Conservation (phyloP, 2,113 vertebrate genomes). For the Eptesicus fuscus region DNA sequence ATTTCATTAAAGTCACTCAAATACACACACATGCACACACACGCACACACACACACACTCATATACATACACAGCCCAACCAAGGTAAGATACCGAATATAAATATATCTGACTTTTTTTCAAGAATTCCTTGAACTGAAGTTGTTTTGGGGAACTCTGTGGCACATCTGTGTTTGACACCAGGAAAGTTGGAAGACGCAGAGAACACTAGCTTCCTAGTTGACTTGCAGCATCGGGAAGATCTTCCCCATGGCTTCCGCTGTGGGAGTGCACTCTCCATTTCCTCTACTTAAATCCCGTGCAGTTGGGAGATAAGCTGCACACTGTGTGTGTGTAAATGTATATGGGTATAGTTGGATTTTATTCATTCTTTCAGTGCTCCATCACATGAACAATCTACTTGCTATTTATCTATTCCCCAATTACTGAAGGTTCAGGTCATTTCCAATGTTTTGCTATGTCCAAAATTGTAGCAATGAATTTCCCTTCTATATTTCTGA, state of each 20-base stretch:
- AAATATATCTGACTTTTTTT: neutral
- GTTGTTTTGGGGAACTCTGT: neutral
- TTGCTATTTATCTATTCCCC: neutral
- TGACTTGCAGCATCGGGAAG: neutral
- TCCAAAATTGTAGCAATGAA: neutral
- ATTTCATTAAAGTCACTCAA: neutral
- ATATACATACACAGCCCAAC: neutral
- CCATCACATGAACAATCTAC: neutral
- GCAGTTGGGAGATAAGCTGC: neutral
- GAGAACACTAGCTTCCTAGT: neutral
- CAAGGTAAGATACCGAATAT: neutral
- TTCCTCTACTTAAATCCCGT: neutral
- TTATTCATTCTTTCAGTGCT: neutral
- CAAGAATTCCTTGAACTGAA: neutral
- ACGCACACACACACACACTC: neutral
- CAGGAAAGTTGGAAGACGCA: neutral
- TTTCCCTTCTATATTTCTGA: neutral
- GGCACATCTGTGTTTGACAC: neutral
- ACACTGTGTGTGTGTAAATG: neutral
- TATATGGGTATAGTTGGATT: neutral
- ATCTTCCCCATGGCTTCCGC: neutral
- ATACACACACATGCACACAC: neutral
- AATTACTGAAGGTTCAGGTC: neutral
- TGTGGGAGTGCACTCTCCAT: rapidly evolving
- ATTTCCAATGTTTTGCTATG: neutral